Base-by-base conservation (phyloP, 2,888 invertebrate genomes). In the Mesorhabditis belari region DNA sequence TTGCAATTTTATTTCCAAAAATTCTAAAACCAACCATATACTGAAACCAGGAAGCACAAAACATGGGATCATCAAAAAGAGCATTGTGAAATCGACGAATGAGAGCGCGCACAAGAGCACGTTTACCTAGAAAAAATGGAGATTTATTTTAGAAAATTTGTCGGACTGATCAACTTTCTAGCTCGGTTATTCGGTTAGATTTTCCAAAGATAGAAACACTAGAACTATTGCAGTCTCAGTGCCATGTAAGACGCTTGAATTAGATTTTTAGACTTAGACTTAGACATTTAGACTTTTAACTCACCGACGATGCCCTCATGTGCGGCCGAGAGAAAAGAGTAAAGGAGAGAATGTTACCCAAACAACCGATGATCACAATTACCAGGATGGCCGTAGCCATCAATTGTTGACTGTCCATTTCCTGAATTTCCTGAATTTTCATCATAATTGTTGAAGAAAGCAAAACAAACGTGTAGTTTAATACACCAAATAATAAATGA, bases 31-130 rank as follows among this genome's bases (percentile, higher is more conserved):
- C 58, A 29, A 71, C 77, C 71, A 74, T 49, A 71, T 54, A 49
- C 67, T 68, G 35, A 79, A 62, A 54, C 71, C 71, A 9, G 77
- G 76, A 50, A 79, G 67, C 25, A 77, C 74, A 61, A 79, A 79
- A 3, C 76, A 77, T 50, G 79, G 79, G 24, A 79, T 63, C 25
- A 74, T 67, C 29, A 77, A 67, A 19, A 77, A 58, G 17, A 79
- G 70, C 12, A 79, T 67, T 19, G 68, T 66, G 49, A 76, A 69
- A 61, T 79, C 79, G 63, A 76, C 67, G 59, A 75, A 67, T n/a
- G 75, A 70, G 25, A 79, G 63, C 3, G 73, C 79, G 35, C 74
- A 70, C 9, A 79, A 66, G 4, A 77, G 66, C 9, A 74, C 71
- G 60, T 77, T 77, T 29, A 77, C 70, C 67, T 69, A 35, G 62